Evolutionary conservation across 1,140 invertebrate species (phyloP).

Genomic region (Sycophila sp.): DNA sequence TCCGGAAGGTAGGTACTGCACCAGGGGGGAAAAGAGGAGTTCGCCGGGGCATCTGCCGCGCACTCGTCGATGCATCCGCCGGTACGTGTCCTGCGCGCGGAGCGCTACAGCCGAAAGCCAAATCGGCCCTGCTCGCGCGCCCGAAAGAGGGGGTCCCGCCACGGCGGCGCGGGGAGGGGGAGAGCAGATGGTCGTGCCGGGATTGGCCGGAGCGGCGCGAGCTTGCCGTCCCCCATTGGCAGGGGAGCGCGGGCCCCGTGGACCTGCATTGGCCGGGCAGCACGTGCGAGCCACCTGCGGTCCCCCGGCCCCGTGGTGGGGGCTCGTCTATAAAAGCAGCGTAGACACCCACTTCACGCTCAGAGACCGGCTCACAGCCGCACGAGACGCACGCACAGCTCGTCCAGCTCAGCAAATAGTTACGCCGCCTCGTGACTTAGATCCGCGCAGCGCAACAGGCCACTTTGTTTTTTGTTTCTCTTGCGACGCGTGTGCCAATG

Average conservation of each 20-base stretch:
- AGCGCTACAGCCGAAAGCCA: background rate
- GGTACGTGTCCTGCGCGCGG: background rate
- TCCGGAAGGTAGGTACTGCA: too few species aligned
- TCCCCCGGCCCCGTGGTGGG: conserved; percentile 41
- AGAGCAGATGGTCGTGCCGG: conserved; percentile 50
- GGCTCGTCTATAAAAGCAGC: conserved; percentile 54
- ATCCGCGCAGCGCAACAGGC: too few species aligned
- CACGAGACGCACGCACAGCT: conserved; percentile 33
- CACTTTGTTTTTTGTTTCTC: background rate
- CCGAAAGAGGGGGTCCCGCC: background rate
- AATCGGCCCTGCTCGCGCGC: background rate
- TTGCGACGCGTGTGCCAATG: background rate
- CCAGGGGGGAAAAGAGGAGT: background rate
- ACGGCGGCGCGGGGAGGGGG: conserved; percentile 4
- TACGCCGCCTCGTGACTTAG: background rate
- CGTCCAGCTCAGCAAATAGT: conserved; percentile 4
- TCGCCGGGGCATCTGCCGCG: background rate
- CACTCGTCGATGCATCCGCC: too few species aligned
- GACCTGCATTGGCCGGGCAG: conserved; percentile 55
- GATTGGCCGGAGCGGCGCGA: conserved; percentile 57
- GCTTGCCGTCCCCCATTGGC: conserved; percentile 54
- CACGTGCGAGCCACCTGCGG: conserved; percentile 62
- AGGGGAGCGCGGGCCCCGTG: conserved; percentile 54
- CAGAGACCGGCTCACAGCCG: conserved; percentile 57
- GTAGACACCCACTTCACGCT: conserved; percentile 48